A percentile compares a stretch with the other conserved stretches of the same genome.
Conservation (phyloP, 2,113 vertebrate species). For the Camarhynchus parvulus region DNA sequence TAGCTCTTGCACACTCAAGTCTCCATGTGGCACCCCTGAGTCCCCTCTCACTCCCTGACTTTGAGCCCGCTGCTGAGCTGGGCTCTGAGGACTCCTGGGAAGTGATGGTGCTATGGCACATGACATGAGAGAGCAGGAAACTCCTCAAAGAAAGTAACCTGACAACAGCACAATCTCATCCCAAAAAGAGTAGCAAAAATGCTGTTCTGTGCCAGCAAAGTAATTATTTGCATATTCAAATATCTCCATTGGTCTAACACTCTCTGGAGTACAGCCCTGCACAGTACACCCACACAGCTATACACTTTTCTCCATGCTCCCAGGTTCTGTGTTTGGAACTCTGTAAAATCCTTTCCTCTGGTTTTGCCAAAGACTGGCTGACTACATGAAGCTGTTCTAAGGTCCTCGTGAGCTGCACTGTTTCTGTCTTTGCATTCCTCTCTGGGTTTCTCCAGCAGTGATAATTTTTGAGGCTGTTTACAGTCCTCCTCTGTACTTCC, state of each 20-base stretch:
- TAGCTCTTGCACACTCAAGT: neutral
- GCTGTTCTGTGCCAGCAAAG: neutral
- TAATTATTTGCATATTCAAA: neutral
- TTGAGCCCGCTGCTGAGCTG: neutral
- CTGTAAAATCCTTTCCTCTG: neutral
- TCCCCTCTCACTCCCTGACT: neutral
- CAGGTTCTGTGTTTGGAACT: neutral
- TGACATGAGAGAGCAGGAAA: neutral
- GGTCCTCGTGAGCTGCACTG: neutral
- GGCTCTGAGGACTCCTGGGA: neutral
- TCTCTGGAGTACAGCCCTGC: neutral
- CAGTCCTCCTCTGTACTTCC: neutral
- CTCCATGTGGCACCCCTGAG: accelerated
- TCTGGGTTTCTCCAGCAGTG: neutral
- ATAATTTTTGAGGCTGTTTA: slow-evolving; percentile 24
- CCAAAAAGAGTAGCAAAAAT: neutral
- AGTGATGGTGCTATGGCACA: neutral
- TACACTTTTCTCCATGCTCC: neutral
- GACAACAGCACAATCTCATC: neutral
- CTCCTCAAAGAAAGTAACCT: neutral
- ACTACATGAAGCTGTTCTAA: neutral
- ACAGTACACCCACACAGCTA: neutral
- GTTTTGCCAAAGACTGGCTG: neutral
- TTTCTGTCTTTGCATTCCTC: neutral
- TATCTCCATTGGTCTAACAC: neutral